Conservation (phyloP, 1,140 invertebrate genomes). For the Brachionus koreanus region DNA sequence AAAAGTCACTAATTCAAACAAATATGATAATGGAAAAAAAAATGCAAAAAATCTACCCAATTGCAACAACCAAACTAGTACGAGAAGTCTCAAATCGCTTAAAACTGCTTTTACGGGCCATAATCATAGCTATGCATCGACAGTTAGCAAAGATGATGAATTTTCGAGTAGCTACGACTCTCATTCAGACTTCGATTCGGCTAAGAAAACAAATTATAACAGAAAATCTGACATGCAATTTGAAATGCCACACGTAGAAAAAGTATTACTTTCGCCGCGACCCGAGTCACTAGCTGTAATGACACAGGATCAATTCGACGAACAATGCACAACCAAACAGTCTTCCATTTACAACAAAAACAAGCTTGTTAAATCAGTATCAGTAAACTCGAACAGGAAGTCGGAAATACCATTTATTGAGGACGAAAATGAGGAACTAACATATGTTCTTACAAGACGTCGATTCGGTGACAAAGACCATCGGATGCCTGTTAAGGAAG, state of each 20-base stretch:
- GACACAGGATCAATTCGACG: slow-evolving; percentile 2
- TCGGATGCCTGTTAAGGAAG: slow-evolving; percentile 21
- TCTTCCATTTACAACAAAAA: not conserved
- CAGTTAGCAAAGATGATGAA: slow-evolving; percentile 24
- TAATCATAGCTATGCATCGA: slow-evolving; percentile 22
- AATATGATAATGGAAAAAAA: not conserved
- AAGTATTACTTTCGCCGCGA: not conserved
- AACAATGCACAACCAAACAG: slow-evolving; percentile 5
- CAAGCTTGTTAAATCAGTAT: not conserved
- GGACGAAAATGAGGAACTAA: slow-evolving; percentile 31
- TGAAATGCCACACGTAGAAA: not conserved
- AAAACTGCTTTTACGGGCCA: not conserved
- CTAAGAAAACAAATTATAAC: not conserved
- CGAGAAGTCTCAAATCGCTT: not conserved
- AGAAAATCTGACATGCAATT: not conserved
- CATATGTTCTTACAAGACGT: slow-evolving; percentile 26
- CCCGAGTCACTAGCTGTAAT: slow-evolving; percentile 32
- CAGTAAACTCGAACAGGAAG: not conserved
- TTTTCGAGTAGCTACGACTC: slow-evolving; percentile 38
- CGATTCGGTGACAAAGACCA: slow-evolving; percentile 8
- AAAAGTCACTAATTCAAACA: not conserved
- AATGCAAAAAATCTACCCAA: not conserved
- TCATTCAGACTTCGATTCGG: slow-evolving; percentile 20
- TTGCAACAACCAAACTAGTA: not conserved
- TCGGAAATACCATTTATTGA: slow-evolving; percentile 22